Evolutionary conservation across 2,113 vertebrate genomes (phyloP).

Genomic region (Myiopsitta monachus): DNA sequence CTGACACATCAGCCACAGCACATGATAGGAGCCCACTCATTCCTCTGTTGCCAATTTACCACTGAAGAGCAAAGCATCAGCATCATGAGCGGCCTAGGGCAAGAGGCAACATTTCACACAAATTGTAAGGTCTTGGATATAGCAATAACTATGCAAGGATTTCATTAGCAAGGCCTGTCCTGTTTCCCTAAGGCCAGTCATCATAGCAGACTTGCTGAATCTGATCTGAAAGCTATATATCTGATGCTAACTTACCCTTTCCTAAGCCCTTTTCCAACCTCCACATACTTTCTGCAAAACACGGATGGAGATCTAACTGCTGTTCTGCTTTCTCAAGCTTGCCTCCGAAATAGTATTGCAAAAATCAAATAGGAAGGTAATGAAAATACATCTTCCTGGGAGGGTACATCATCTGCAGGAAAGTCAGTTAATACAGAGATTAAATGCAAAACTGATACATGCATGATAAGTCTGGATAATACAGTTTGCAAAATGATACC

Average conservation of each 20-base stretch:
- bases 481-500: background rate
- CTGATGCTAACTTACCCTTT: background rate
- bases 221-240: background rate
- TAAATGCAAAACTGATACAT: slow-evolving; percentile 11
- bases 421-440: background rate
- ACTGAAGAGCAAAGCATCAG: background rate
- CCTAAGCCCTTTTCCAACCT: background rate
- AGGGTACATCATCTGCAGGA: background rate
- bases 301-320: background rate
- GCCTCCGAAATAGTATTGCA: background rate
- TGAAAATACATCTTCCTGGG: background rate
- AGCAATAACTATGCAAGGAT: background rate
- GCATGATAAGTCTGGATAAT: background rate
- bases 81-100: background rate
- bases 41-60: background rate
- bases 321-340: background rate
- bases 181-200: background rate
- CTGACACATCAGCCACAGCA: background rate
- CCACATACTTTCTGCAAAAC: background rate
- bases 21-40: rapidly evolving
- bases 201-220: background rate
- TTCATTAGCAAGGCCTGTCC: background rate
- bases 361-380: background rate
- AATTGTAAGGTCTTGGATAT: background rate
- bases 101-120: background rate